Evolutionary conservation across 2,888 invertebrate species (phyloP).

Genomic region (Odontocolon sp.): DNA sequence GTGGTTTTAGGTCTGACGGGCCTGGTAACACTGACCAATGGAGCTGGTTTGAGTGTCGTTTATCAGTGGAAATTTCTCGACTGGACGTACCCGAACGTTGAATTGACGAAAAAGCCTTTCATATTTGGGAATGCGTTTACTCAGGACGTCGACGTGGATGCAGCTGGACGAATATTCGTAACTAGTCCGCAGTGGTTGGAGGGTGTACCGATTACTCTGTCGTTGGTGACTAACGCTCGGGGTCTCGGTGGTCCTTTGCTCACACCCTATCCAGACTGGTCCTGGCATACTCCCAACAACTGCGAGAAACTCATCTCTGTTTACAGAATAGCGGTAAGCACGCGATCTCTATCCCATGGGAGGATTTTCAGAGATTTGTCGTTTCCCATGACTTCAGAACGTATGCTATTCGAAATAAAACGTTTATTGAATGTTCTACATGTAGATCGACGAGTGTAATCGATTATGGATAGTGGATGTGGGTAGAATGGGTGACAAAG

Average conservation of each 20-base stretch:
- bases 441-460: conserved; percentile 79
- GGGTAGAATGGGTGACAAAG: conserved; percentile 67
- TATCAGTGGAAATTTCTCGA: conserved; percentile 77
- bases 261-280: conserved; percentile 78
- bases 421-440: not conserved
- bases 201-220: conserved; percentile 78
- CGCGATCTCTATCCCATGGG: not conserved
- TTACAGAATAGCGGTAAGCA: conserved; percentile 79
- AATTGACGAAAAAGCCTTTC: conserved; percentile 71
- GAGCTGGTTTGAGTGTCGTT: conserved; percentile 67
- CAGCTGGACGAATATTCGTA: conserved; percentile 76
- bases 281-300: conserved; percentile 73
- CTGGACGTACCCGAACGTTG: conserved; percentile 74
- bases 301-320: conserved; percentile 78
- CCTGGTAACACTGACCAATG: conserved; percentile 49
- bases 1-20: conserved; percentile 29
- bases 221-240: conserved; percentile 70
- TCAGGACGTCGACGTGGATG: conserved; percentile 78
- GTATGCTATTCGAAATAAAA: not conserved
- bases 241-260: conserved; percentile 76
- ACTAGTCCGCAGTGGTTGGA: conserved; percentile 78
- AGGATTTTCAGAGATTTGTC: not conserved
- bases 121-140: conserved; percentile 76
- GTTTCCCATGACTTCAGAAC: not conserved
- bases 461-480: conserved; percentile 80